A percentile compares a stretch with the other conserved stretches of the same genome.
phyloP scores from a whole-genome alignment of 2,113 vertebrate genomes.

The Halcyon malimbica region DNA sequence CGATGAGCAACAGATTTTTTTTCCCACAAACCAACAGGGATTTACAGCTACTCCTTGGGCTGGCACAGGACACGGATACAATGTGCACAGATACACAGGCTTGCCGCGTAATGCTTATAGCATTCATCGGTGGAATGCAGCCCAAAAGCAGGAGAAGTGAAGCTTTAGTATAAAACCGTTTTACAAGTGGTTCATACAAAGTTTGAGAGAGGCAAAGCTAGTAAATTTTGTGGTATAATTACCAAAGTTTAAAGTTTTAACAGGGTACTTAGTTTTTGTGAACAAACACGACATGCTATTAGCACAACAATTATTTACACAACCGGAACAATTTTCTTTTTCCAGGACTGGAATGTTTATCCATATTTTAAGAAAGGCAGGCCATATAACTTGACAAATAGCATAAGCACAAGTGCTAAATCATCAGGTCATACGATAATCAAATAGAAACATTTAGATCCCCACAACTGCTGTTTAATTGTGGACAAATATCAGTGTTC shows the following conservation, averaged over 20 bases:
- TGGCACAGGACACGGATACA: background rate
- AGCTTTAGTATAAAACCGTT: background rate
- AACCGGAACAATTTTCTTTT: background rate
- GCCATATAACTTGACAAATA: background rate
- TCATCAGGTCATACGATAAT: background rate
- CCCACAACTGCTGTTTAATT: background rate
- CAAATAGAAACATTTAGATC: background rate
- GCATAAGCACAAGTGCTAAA: background rate
- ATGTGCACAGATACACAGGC: rapidly evolving
- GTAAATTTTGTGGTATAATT: background rate
- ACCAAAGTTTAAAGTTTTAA: background rate
- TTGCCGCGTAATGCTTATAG: background rate
- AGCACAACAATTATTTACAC: background rate
- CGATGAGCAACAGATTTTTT: background rate
- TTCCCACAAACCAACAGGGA: background rate
- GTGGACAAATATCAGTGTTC: background rate
- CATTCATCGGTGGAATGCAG: background rate
- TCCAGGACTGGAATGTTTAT: background rate
- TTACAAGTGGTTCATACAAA: background rate
- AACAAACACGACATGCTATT: background rate
- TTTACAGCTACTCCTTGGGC: background rate
- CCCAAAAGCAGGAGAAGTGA: background rate
- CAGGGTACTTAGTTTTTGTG: too few species aligned
- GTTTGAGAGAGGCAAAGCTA: background rate
- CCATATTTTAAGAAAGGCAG: background rate